These are phyloP conservation scores for Temnothorax rugatulus DNA, from an alignment of 2,888 invertebrate genomes.

Conservation along the genomic window DNA sequence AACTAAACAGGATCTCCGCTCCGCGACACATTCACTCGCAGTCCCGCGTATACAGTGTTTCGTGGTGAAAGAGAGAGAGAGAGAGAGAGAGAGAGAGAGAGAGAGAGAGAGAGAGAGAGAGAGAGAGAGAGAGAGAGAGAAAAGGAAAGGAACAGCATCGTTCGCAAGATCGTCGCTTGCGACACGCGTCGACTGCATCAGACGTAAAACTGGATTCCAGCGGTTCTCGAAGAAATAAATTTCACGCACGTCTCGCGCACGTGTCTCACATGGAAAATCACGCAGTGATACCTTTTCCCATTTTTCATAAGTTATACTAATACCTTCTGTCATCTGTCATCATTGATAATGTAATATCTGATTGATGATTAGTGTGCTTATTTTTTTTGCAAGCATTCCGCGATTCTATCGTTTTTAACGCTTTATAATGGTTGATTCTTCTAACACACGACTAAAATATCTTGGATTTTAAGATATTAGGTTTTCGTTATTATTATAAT, in stretches of 20 bases:
- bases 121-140: neutral
- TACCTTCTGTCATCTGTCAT: neutral
- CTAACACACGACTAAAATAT: too few species aligned
- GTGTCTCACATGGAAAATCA: slow-evolving; percentile 15
- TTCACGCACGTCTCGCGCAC: slow-evolving; percentile 26
- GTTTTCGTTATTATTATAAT: neutral
- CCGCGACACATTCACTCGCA: neutral
- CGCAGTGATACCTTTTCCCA: neutral
- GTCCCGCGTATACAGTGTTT: neutral
- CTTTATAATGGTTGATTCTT: neutral
- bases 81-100: neutral
- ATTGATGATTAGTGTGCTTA: too few species aligned
- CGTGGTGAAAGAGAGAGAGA: neutral
- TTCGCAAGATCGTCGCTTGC: neutral
- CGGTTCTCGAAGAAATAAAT: slow-evolving; percentile 34
- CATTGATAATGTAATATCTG: too few species aligned
- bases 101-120: too few species aligned
- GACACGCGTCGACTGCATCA: slow-evolving; percentile 17
- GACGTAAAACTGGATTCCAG: slow-evolving; percentile 18
- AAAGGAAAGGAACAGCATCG: neutral
- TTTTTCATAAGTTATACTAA: slow-evolving; percentile 16
- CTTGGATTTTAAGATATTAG: neutral
- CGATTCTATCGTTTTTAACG: neutral
- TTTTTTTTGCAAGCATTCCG: neutral
- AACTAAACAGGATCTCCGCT: slow-evolving; percentile 24